Conservation (phyloP, 2,888 invertebrate genomes). For the Drosophila ezoana region DNA sequence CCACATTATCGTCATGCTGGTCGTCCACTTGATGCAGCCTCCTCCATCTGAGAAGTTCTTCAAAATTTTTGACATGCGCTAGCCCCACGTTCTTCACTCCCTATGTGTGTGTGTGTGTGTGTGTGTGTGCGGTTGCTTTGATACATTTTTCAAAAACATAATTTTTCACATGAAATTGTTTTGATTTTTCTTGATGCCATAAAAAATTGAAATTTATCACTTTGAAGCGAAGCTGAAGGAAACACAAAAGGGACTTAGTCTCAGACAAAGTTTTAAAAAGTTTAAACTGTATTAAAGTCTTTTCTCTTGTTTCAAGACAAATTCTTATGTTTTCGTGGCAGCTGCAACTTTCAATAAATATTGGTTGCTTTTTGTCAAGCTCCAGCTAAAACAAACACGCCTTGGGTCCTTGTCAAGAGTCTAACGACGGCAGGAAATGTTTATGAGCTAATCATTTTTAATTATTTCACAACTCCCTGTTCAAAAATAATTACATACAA, state of each 20-base stretch:
- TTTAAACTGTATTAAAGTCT: neutral
- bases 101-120: slow-evolving; percentile 5
- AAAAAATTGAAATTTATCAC: slow-evolving; percentile 57
- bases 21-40: slow-evolving; percentile 72
- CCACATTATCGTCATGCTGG: slow-evolving; percentile 67
- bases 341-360: slow-evolving; percentile 3
- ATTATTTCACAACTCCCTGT: slow-evolving; percentile 63
- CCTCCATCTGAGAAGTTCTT: slow-evolving; percentile 40
- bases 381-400: neutral
- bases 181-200: slow-evolving; percentile 63
- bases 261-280: neutral
- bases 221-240: slow-evolving; percentile 11
- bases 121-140: slow-evolving; percentile 23
- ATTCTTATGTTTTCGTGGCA: neutral
- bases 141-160: slow-evolving; percentile 47
- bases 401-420: slow-evolving; percentile 23
- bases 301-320: neutral
- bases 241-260: slow-evolving; percentile 1
- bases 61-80: slow-evolving; percentile 31
- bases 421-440: slow-evolving; percentile 56
- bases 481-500: slow-evolving; percentile 64
- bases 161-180: slow-evolving; percentile 75
- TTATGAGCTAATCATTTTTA: slow-evolving; percentile 72
- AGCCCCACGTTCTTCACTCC: slow-evolving; percentile 20
- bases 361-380: neutral